Conservation (phyloP, 2,797 vertebrate species). For the Chromobotia macracanthus region DNA sequence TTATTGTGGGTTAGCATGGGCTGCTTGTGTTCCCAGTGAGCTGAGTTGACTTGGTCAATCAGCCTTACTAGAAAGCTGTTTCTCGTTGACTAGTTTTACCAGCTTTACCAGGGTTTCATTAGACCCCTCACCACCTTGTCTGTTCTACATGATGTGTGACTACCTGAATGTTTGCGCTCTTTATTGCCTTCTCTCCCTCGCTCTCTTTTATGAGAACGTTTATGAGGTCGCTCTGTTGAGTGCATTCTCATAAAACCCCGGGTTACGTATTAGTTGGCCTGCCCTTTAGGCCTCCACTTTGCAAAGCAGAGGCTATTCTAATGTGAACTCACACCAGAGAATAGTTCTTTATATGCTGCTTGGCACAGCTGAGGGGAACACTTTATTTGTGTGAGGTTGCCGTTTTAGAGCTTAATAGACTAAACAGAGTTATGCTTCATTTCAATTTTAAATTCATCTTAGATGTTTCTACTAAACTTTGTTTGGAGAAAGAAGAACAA, state of each 20-base stretch:
- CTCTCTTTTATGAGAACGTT: constrained; percentile 31
- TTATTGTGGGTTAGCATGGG: neutral
- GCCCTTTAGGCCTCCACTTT: constrained; percentile 35
- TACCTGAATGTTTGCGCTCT: constrained; percentile 20
- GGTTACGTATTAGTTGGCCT: constrained; percentile 21
- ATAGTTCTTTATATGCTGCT: constrained; percentile 19
- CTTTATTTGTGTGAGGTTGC: constrained; percentile 9
- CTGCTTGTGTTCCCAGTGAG: neutral
- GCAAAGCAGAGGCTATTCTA: constrained; percentile 27
- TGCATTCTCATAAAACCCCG: constrained; percentile 28
- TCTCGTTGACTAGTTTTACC: neutral
- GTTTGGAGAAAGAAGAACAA: constrained; percentile 1
- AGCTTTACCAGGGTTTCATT: too few relatives aligned
- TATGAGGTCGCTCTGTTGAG: constrained; percentile 39
- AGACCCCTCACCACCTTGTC: neutral
- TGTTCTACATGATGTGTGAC: constrained; percentile 16
- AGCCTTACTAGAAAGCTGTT: too few relatives aligned
- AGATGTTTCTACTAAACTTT: neutral
- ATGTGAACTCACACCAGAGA: constrained; percentile 5
- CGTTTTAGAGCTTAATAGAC: constrained; percentile 4
- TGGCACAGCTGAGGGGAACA: neutral
- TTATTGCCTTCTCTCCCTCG: constrained; percentile 27
- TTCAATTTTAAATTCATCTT: neutral
- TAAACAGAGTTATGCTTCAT: neutral
- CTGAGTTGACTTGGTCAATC: neutral